A percentile compares a stretch with the other conserved stretches of the same genome.
These are phyloP conservation scores for Abscondita cerata DNA, from an alignment of 2,888 invertebrate species.

Conservation along the genomic window DNA sequence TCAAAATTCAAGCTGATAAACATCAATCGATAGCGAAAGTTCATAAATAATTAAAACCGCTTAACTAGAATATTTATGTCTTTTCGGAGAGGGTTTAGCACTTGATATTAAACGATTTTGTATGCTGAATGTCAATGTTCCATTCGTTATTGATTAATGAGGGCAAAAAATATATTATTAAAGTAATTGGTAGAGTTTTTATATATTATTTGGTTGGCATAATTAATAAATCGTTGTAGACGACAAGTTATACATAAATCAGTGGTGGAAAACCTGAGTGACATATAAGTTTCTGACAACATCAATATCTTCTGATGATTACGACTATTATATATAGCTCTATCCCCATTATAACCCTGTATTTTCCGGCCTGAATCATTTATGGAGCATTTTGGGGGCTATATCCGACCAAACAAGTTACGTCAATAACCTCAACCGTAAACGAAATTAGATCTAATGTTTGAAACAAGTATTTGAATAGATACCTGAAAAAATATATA, in stretches of 20 bases:
- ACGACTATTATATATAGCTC: slow-evolving; percentile 29
- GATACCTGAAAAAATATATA: too few relatives aligned
- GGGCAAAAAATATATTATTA: not conserved
- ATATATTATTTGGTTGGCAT: not conserved
- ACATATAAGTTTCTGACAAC: slow-evolving; percentile 28
- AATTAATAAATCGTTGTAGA: not conserved
- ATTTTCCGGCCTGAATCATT: slow-evolving; percentile 34
- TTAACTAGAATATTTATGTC: too few relatives aligned
- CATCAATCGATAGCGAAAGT: too few relatives aligned
- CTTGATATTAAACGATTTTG: too few relatives aligned
- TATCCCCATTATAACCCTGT: slow-evolving; percentile 31
- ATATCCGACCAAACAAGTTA: slow-evolving; percentile 25
- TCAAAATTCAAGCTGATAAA: too few relatives aligned
- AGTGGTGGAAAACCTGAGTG: slow-evolving; percentile 13
- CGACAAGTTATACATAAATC: slow-evolving; percentile 2
- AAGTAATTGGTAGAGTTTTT: too few relatives aligned
- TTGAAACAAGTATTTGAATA: too few relatives aligned
- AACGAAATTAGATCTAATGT: slow-evolving; percentile 8
- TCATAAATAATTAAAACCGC: too few relatives aligned
- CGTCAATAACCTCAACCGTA: slow-evolving; percentile 17
- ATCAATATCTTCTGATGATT: slow-evolving; percentile 32
- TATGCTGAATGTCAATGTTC: too few relatives aligned
- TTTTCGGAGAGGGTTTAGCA: too few relatives aligned
- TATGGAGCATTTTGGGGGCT: slow-evolving; percentile 28
- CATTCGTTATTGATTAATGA: not conserved